Evolutionary conservation across 2,113 vertebrate species (phyloP), one percentile per base, ranked within the genome.

Genomic region (Malurus alboscapulatus): DNA sequence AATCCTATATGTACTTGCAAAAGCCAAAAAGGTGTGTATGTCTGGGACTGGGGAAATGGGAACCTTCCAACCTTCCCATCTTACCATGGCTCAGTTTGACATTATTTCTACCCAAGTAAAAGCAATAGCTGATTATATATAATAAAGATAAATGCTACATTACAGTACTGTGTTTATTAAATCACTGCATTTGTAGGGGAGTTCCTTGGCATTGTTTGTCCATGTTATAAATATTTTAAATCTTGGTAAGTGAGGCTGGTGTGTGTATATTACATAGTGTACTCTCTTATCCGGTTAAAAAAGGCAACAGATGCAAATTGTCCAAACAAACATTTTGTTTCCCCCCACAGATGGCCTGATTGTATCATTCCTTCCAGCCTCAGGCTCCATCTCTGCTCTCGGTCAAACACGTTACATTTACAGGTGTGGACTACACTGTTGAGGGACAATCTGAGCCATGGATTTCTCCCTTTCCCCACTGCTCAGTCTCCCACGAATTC

Each of bases 291-390:
- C 97, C 97, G 88, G 95, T 96, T 94, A 92, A 95, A 96, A 57
- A 95, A 93, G 95, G 93, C 75, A 92, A 95, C 98, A 97, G 98
- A 98, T 97, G 97, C 97, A 92, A 96, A 97, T 94, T 97, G 93
- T 98, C 98, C 94, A 98, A 98, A 98, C 98, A 98, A 98, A 96
- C 95, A 91, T 95, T 77, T 96, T 95, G 97, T 96, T 96, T 96
- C 97, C 95, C 79, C 75, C 85, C 85, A 83, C 97, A 97, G 96
- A 96, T 97, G 98, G 92, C 88, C 51, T 79, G 85, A 90, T 47
- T 58, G 78, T 95, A 68, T 85, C 40, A 65, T 84, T 72, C 78
- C 91, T 90, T 95, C 59, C 65, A 94, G 84, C 78, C 40, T 45
- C 62, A 55, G 53, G 50, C 75, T 89, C 58, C 20, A 87, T 92